Conservation (phyloP, 1,140 invertebrate species). For the Drosophila leontia region DNA sequence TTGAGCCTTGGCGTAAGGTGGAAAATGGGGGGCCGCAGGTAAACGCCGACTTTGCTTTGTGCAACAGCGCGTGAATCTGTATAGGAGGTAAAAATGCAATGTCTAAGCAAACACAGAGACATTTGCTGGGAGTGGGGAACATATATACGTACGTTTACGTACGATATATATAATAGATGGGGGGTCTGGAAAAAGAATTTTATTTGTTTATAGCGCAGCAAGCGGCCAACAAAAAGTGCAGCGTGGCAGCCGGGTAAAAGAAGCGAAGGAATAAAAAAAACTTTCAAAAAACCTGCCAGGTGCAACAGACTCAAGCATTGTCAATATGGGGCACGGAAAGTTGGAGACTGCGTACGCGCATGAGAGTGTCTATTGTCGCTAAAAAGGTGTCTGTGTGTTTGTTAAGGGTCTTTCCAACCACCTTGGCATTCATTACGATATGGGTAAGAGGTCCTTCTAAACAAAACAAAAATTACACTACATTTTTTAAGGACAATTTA, state of each 20-base stretch:
- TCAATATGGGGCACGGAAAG: conserved; percentile 58
- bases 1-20: conserved; percentile 52
- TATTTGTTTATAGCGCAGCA: conserved; percentile 75
- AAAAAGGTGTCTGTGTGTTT: conserved; percentile 15
- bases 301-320: conserved; percentile 58
- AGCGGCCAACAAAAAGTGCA: conserved; percentile 72
- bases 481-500: neutral
- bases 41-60: conserved; percentile 81
- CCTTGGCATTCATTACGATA: conserved; percentile 45
- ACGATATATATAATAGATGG: conserved; percentile 1
- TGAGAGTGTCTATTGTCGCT: conserved; percentile 45
- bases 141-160: neutral
- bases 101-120: conserved; percentile 62
- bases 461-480: neutral
- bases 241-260: conserved; percentile 55
- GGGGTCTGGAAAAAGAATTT: conserved; percentile 39
- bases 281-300: conserved; percentile 23
- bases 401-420: conserved; percentile 27
- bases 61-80: conserved; percentile 73
- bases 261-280: conserved; percentile 20
- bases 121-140: conserved; percentile 13
- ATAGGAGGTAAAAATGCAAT: conserved; percentile 64
- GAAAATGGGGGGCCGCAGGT: neutral
- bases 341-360: conserved; percentile 5
- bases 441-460: conserved; percentile 37